Evolutionary conservation across 2,797 vertebrate genomes (phyloP), one percentile per base, ranked within the genome.

Genomic region (Adelosebastes latens): DNA sequence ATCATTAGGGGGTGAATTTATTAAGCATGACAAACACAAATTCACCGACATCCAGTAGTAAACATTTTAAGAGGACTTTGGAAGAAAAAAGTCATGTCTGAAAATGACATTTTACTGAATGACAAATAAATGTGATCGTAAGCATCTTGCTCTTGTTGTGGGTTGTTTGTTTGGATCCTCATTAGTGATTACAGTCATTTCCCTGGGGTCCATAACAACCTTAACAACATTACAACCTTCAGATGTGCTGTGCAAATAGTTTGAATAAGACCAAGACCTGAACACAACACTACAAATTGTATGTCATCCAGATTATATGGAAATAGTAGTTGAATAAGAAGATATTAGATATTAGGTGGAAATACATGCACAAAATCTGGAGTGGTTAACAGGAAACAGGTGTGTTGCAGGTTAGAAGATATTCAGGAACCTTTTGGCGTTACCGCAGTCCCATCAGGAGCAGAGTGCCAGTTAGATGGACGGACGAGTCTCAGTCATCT

Each of bases 401-500:
- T 79, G 80, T 18, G 67, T 11, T n/a, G 56, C 77, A 87, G 75
- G 81, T 82, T 49, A 62, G 55, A 46, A 70, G 67, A 74, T 32
- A 24, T 62, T 67, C 46, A 31, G 64, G 77, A 68, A 60, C n/a
- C 12, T 66, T 77, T 61, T 83, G 52, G 81, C 36, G 9, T 36
- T 4, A 64, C 10, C 68, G 78, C 70, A 63, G 90, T 62, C 83
- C 82, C 73, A 65, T 22, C 72, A 82, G 78, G 72, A 82, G 61
- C 39, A 31, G 29, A 70, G 69, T 24, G 42, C 16, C 79, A 67
- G 60, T 72, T 61, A 72, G 80, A 83, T 52, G 80, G 80, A 80
- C 82, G 10, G 82, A 84, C 8, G 66, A 83, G 77, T 80, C 70
- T 76, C 78, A 81, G 82, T 88, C 81, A 82, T 83, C 69, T 72